Evolutionary conservation across 2,888 invertebrate species (phyloP), one percentile per base, ranked within the genome.

Genomic region (Rhagonycha lutea): DNA sequence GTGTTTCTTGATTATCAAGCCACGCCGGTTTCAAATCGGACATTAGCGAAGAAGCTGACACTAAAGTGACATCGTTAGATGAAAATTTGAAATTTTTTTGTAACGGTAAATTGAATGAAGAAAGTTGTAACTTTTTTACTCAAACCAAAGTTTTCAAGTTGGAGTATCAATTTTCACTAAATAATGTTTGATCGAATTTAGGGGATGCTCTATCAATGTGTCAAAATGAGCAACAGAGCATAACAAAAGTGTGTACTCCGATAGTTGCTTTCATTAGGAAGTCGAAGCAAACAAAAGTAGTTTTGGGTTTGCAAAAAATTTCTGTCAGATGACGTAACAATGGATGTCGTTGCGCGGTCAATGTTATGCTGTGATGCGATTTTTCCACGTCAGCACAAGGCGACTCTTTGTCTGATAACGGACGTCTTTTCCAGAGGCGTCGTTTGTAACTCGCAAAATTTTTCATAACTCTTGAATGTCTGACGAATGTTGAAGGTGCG

Each of bases 381-480:
- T 86, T 86, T 86, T 86, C 86, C 84, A 86, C 86, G 86, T 86
- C 86, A 86, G 85, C 84, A 83, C 85, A 84, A 86, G 86, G 86
- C 86, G 86, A 85, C 86, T 85, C 83, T 83, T 82, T 83, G 86
- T 84, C 86, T 85, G 86, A 86, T 86, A 86, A 86, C 83, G 83
- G 82, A 82, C 77, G 81, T 80, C 79, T 80, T 69, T 65, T 24
- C 72, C 76, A 78, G 74, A 65, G 76, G 70, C 76, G 79, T 73
- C 70, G 69, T 14, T 65, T 65, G 18, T 65, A 65, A 65, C 32
- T 69, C 14, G 26, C n/a, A 32, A 32, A 47, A 47, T 68, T 12
- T 68, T 68, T 24, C 63, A 63, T 63, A 63, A 63, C 63, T 24
- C 5, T 7, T 61, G 8, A 65, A 65, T 18, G 14, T 12, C 26